Evolutionary conservation across 1,140 invertebrate genomes (phyloP).

Genomic region (Marisa cornuarietis): DNA sequence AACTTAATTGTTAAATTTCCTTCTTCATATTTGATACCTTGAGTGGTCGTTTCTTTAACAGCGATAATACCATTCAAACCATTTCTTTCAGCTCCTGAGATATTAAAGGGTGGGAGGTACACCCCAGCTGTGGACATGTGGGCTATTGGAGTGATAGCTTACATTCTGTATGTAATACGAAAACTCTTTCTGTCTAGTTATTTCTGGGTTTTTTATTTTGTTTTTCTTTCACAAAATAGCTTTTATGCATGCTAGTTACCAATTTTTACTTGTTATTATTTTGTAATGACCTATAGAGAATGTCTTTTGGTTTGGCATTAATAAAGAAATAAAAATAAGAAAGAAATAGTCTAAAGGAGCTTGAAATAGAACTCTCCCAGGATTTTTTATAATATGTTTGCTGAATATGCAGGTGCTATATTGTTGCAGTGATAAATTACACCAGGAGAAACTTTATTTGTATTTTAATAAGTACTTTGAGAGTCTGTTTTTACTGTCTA

Average conservation of each 20-base stretch:
- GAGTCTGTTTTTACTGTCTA: constrained; percentile 38
- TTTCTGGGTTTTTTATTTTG: background rate
- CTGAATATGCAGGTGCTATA: no score
- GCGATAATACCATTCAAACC: constrained; percentile 4
- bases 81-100: constrained; percentile 79
- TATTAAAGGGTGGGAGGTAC: constrained; percentile 91
- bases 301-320: background rate
- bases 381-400: no score
- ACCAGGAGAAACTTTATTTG: no score
- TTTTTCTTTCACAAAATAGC: background rate
- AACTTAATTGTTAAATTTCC: no score
- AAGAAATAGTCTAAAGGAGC: no score
- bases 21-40: no score
- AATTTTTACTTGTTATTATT: background rate
- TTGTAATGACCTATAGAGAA: background rate
- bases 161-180: constrained; percentile 67
- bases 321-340: background rate
- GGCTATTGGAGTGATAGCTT: constrained; percentile 81
- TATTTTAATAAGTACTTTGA: background rate
- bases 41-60: no score
- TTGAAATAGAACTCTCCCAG: no score
- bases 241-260: background rate
- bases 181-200: no score
- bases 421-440: no score
- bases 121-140: constrained; percentile 97